Conservation (phyloP, 2,113 vertebrate species). For the cattle (Bos taurus) region DNA sequence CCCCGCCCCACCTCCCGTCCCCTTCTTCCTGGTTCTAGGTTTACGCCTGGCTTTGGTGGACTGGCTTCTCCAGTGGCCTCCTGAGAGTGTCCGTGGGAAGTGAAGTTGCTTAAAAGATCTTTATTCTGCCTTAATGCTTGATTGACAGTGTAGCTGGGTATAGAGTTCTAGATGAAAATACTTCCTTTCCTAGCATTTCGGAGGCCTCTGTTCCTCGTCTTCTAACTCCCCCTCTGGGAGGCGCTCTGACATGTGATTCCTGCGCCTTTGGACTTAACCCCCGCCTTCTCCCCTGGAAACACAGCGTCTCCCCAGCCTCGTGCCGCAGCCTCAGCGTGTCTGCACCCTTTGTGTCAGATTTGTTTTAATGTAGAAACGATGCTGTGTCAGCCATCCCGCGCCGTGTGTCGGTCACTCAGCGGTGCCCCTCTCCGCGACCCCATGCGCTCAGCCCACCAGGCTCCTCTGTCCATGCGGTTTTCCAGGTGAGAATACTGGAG, state of each 20-base stretch:
- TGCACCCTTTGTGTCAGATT: accelerated
- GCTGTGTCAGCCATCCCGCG: background rate
- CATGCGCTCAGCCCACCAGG: accelerated
- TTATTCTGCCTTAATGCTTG: background rate
- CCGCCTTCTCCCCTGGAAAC: background rate
- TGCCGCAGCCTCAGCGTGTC: background rate
- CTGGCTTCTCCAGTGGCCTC: background rate
- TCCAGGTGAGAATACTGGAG: background rate
- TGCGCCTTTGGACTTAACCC: background rate
- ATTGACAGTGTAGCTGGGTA: background rate
- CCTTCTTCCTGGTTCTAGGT: background rate
- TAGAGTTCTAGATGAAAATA: background rate
- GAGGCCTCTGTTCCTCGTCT: background rate
- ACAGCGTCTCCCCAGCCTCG: accelerated
- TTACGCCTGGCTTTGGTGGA: accelerated
- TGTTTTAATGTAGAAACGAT: background rate
- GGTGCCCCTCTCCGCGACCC: background rate
- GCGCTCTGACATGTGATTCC: accelerated
- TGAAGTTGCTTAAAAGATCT: background rate
- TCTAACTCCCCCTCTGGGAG: no score
- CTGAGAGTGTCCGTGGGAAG: background rate
- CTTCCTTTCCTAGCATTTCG: background rate
- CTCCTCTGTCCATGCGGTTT: background rate
- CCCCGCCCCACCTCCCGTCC: no score
- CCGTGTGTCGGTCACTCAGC: accelerated